phyloP scores from a whole-genome alignment of 2,113 vertebrate genomes.

The Orthonyx spaldingii region DNA sequence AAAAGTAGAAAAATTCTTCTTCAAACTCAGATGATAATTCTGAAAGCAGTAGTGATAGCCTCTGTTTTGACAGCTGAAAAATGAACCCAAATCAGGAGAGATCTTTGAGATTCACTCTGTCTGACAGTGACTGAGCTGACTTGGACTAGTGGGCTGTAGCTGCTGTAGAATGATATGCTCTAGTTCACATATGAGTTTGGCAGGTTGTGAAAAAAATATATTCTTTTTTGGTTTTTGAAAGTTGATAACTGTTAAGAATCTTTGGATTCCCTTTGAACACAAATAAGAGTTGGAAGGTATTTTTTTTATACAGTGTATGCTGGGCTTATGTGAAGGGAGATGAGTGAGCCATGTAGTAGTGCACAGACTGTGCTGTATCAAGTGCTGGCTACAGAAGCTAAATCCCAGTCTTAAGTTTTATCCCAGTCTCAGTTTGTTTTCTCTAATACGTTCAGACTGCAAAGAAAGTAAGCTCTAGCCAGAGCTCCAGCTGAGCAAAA shows the following conservation, averaged over 20 bases:
- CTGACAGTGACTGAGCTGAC: background rate
- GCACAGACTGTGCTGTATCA: background rate
- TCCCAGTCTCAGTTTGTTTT: background rate
- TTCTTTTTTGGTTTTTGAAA: background rate
- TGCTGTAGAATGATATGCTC: background rate
- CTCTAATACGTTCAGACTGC: background rate
- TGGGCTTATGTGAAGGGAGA: background rate
- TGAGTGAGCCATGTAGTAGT: background rate
- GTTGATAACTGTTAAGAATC: background rate
- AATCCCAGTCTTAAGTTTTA: background rate
- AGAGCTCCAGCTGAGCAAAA: background rate
- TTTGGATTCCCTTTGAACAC: background rate
- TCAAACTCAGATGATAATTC: background rate
- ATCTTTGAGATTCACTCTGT: background rate
- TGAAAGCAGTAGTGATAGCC: background rate
- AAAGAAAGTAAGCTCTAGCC: background rate
- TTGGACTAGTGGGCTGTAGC: background rate
- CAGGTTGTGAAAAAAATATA: background rate
- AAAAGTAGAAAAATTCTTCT: background rate
- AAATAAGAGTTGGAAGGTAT: background rate
- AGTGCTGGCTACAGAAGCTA: background rate
- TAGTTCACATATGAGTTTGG: background rate
- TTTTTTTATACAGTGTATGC: background rate
- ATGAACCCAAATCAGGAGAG: background rate
- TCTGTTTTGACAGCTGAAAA: background rate